Evolutionary conservation across 2,797 vertebrate genomes (phyloP).

Genomic region (Coranthus polyacanthus): DNA sequence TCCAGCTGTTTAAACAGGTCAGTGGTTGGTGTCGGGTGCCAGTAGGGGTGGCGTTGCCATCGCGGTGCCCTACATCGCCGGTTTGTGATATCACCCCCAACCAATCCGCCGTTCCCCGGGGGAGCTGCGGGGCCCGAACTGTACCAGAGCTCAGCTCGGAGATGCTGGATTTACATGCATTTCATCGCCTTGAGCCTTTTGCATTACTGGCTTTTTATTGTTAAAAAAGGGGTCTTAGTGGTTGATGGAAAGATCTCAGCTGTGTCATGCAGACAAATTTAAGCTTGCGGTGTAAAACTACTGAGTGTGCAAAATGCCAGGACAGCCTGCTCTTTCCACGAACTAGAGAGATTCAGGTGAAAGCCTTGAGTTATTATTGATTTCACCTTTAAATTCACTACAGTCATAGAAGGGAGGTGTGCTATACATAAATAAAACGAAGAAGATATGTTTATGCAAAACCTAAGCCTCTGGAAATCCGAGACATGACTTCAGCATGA

Average conservation of each 20-base stretch:
- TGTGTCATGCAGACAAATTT: constrained; percentile 26
- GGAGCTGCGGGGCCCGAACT: constrained; percentile 31
- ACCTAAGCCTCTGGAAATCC: constrained; percentile 47
- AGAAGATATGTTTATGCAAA: constrained; percentile 23
- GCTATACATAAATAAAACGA: constrained; percentile 30
- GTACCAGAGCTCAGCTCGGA: constrained; percentile 24
- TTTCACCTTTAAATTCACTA: constrained; percentile 53
- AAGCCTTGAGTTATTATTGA: constrained; percentile 41
- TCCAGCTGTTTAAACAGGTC: constrained; percentile 85
- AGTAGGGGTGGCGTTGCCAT: constrained; percentile 58
- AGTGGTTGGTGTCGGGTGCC: constrained; percentile 55
- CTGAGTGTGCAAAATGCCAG: constrained; percentile 26
- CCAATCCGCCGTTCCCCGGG: constrained; percentile 28
- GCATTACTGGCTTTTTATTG: neutral
- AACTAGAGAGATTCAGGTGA: constrained; percentile 32
- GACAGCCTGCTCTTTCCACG: constrained; percentile 24
- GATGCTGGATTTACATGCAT: constrained; percentile 31
- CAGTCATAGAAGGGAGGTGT: constrained; percentile 29
- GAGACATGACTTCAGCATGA: too few species aligned
- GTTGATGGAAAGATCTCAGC: constrained; percentile 34
- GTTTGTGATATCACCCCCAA: constrained; percentile 36
- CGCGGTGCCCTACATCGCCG: constrained; percentile 63
- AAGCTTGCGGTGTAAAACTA: constrained; percentile 25
- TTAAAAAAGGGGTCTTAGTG: constrained; percentile 5
- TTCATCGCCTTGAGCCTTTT: neutral